Evolutionary conservation across 2,888 invertebrate genomes (phyloP), one percentile per base, ranked within the genome.

Genomic region (Taphrorychus bicolor): DNA sequence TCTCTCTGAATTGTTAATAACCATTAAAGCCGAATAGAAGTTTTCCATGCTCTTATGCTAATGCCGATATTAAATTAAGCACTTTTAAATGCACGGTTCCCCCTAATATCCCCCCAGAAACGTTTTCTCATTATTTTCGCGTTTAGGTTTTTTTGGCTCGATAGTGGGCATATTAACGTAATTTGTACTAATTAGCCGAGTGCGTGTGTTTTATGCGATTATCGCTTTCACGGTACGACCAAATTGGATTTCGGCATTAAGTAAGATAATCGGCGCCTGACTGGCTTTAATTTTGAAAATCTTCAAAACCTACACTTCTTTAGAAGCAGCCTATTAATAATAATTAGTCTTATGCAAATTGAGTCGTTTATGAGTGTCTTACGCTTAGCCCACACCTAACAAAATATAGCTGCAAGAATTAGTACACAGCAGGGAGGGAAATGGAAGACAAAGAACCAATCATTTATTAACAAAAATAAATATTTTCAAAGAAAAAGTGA

Each of bases 1-100:
- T 75, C 77, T 75, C 73, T 71, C 45, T 18, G 21, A 51, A 51
- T n/a, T 18, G 51, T 51, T 24, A 54, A 54, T 23, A 57, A 21
- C 18, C 19, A 14, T 54, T 40, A 42, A 40, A 71, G 71, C 63
- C 57, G 73, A 75, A 72, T 73, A 73, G 71, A 73, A 75, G 73
- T 71, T 66, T 40, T 3, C 54, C 17, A 19, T 57, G 21, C 40
- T 24, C 9, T 45, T 45, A 45, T 45, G 45, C 7, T 45, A 45
- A 45, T 45, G 17, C 14, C 45, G 2, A 14, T 45, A 14, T 3
- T 45, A 14, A 45, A 45, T 14, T 45, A 17, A 32, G 32, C 32
- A 45, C 45, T 16, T 45, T 45, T 45, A 45, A 45, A 45, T 45
- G 45, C 1, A 11, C 7, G 7, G 7, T 32, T 32, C 9, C 11